A percentile compares a stretch with the other conserved stretches of the same genome.
Evolutionary conservation across 2,113 vertebrate genomes (phyloP).

Genomic region (Petroica traversi): DNA sequence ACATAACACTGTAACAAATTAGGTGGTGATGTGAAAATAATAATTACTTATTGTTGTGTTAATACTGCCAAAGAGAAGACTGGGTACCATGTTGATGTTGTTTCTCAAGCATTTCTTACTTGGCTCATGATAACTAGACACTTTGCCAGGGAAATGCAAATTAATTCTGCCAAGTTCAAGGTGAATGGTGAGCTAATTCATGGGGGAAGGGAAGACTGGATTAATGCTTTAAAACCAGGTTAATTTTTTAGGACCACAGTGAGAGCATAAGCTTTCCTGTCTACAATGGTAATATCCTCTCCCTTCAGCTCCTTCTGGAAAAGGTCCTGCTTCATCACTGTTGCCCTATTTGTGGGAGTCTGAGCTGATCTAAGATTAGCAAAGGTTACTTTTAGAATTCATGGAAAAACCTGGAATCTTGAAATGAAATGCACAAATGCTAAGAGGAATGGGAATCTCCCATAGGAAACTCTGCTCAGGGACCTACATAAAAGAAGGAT

Average conservation of each 20-base stretch:
- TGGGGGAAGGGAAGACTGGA: not conserved
- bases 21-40: conserved; percentile 16
- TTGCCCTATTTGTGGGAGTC: not conserved
- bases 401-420: not conserved
- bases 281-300: not conserved
- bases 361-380: not conserved
- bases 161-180: not conserved
- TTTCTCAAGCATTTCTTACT: not conserved
- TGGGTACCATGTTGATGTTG: not conserved
- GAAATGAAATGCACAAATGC: not conserved
- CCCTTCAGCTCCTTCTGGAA: not conserved
- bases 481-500: not conserved
- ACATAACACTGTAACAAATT: not conserved
- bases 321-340: not conserved
- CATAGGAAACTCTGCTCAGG: not conserved
- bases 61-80: not conserved
- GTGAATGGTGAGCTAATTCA: not conserved
- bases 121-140: not conserved
- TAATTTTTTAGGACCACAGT: not conserved
- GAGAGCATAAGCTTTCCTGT: not conserved
- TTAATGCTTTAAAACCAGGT: not conserved
- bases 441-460: not conserved
- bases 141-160: not conserved
- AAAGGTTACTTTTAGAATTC: not conserved
- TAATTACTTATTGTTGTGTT: not conserved